Conservation (phyloP, 1,140 invertebrate genomes). For the Drosophila pseudoobscura region DNA sequence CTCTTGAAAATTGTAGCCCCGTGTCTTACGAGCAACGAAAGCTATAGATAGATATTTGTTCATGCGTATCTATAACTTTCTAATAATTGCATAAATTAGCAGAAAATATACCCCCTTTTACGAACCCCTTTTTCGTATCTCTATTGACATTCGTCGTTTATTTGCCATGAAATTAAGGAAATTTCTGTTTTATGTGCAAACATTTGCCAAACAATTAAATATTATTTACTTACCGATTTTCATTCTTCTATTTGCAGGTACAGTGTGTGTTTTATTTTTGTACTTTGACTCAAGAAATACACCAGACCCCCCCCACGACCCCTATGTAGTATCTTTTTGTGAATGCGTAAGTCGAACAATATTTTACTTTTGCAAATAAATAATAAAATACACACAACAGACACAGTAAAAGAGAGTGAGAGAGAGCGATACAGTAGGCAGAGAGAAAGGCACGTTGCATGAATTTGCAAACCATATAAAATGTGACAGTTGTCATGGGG, state of each 20-base stretch:
- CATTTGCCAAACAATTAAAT: slow-evolving; percentile 66
- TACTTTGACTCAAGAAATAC: background rate
- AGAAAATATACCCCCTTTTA: too few species aligned
- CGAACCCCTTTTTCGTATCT: background rate
- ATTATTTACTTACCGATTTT: slow-evolving; percentile 50
- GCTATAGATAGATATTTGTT: too few species aligned
- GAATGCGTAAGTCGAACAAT: slow-evolving; percentile 49
- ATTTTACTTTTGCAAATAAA: slow-evolving; percentile 48
- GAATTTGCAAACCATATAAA: slow-evolving; percentile 33
- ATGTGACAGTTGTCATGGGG: too few species aligned
- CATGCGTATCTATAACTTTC: too few species aligned
- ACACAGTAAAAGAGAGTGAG: background rate
- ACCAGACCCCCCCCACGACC: background rate
- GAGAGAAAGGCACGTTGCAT: slow-evolving; percentile 9
- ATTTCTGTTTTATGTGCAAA: slow-evolving; percentile 35
- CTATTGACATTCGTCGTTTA: slow-evolving; percentile 24
- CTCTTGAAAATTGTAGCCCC: too few species aligned
- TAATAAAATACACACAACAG: slow-evolving; percentile 34
- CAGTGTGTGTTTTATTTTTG: slow-evolving; percentile 35
- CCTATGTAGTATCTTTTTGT: slow-evolving; percentile 9
- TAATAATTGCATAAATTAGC: too few species aligned
- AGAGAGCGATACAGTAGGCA: too few species aligned
- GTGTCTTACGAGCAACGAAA: too few species aligned
- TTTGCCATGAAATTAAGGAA: slow-evolving; percentile 34
- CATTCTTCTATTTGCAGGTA: slow-evolving; percentile 64